These are phyloP conservation scores for Chydorus sphaericus DNA, from an alignment of 2,888 invertebrate genomes.

Conservation along the genomic window DNA sequence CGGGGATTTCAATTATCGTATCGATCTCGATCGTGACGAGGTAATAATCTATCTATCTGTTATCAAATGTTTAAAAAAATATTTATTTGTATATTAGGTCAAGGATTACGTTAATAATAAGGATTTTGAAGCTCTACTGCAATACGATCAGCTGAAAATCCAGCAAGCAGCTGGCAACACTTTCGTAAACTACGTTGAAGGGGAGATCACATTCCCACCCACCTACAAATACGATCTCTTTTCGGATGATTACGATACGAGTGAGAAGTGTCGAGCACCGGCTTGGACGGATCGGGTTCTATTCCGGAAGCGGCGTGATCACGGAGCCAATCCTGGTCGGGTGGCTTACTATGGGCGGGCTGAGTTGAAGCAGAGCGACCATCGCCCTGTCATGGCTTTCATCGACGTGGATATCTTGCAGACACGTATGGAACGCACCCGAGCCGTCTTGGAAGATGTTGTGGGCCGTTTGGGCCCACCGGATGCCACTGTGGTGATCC, in stretches of 20 bases:
- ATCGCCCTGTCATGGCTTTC: slow-evolving; percentile 85
- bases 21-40: slow-evolving; percentile 89
- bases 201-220: slow-evolving; percentile 77
- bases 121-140: slow-evolving; percentile 57
- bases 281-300: slow-evolving; percentile 98
- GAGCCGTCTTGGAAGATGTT: slow-evolving; percentile 67
- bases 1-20: slow-evolving; percentile 96
- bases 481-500: slow-evolving; percentile 80
- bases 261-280: slow-evolving; percentile 90
- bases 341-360: slow-evolving; percentile 80
- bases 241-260: slow-evolving; percentile 97
- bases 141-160: slow-evolving; percentile 71
- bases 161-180: slow-evolving; percentile 67
- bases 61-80: no score
- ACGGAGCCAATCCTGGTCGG: slow-evolving; percentile 52
- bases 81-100: no score
- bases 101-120: slow-evolving; percentile 64
- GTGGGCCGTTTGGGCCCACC: slow-evolving; percentile 81
- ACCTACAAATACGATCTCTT: slow-evolving; percentile 98
- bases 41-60: no score
- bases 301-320: slow-evolving; percentile 46
- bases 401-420: slow-evolving; percentile 74
- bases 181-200: slow-evolving; percentile 87
- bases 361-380: slow-evolving; percentile 93
- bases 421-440: slow-evolving; percentile 59